Evolutionary conservation across 2,797 vertebrate genomes (phyloP).

Genomic region (Sternarchorhynchus goeldii): DNA sequence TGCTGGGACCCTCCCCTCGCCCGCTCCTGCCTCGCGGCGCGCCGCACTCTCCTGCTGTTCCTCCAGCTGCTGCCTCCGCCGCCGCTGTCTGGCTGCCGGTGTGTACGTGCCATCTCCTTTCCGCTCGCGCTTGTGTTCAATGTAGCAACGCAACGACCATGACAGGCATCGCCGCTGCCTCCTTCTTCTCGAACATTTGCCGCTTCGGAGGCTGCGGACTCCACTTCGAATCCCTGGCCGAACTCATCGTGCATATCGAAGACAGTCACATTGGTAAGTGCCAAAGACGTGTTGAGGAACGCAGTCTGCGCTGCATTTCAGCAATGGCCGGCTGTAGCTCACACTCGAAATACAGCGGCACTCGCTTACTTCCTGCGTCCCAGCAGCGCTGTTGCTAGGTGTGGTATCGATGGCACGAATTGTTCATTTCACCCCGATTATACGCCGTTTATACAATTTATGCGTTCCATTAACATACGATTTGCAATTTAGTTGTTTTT

Average conservation of each 20-base stretch:
- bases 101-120: constrained; percentile 68
- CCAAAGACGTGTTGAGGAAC: constrained; percentile 32
- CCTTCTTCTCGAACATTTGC: constrained; percentile 97
- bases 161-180: constrained; percentile 97
- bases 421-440: constrained; percentile 26
- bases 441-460: neutral
- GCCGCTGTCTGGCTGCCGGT: constrained; percentile 73
- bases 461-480: neutral
- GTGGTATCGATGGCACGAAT: constrained; percentile 64
- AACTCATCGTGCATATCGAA: constrained; percentile 97
- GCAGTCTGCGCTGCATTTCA: constrained; percentile 47
- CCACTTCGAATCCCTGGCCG: constrained; percentile 89
- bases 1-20: constrained; percentile 71
- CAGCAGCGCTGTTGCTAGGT: constrained; percentile 83
- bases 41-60: constrained; percentile 64
- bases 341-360: constrained; percentile 64
- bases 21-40: constrained; percentile 63
- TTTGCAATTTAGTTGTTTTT: neutral
- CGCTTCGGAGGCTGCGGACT: constrained; percentile 93
- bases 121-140: constrained; percentile 76
- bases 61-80: constrained; percentile 79
- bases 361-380: constrained; percentile 81
- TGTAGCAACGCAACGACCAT: constrained; percentile 83
- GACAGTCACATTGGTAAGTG: constrained; percentile 94
- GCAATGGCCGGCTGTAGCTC: constrained; percentile 65